Conservation (phyloP, 2,888 invertebrate genomes). For the Seladonia tumulorum region DNA sequence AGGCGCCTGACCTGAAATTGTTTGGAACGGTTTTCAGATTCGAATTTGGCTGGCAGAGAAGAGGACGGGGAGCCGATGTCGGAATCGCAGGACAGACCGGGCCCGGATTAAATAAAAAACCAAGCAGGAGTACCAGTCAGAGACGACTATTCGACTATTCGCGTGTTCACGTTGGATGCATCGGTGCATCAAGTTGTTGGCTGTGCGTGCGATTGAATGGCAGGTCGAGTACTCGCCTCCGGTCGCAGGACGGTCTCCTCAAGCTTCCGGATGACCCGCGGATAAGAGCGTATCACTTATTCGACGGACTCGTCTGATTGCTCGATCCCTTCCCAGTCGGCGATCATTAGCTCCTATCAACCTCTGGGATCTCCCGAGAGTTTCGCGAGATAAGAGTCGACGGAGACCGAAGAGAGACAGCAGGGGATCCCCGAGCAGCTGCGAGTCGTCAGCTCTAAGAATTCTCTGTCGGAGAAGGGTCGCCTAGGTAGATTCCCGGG, state of each 20-base stretch:
- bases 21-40: constrained; percentile 44
- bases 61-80: constrained; percentile 36
- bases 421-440: neutral
- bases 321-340: neutral
- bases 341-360: constrained; percentile 30
- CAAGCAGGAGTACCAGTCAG: constrained; percentile 21
- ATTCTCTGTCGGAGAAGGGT: constrained; percentile 4
- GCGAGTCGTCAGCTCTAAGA: constrained; percentile 35
- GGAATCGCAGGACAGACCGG: neutral
- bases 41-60: neutral
- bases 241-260: constrained; percentile 24
- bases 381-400: neutral
- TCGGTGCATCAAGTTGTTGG: constrained; percentile 37
- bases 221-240: constrained; percentile 41
- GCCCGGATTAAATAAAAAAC: neutral
- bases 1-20: neutral
- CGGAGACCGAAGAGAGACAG: neutral
- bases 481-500: neutral
- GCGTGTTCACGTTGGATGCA: constrained; percentile 13
- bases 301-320: neutral
- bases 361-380: neutral
- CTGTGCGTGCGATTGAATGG: constrained; percentile 54
- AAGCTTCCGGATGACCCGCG: constrained; percentile 22
- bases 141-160: constrained; percentile 47
- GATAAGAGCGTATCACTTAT: constrained; percentile 18